Conservation (phyloP, 2,888 invertebrate species). For the Seladonia tumulorum region DNA sequence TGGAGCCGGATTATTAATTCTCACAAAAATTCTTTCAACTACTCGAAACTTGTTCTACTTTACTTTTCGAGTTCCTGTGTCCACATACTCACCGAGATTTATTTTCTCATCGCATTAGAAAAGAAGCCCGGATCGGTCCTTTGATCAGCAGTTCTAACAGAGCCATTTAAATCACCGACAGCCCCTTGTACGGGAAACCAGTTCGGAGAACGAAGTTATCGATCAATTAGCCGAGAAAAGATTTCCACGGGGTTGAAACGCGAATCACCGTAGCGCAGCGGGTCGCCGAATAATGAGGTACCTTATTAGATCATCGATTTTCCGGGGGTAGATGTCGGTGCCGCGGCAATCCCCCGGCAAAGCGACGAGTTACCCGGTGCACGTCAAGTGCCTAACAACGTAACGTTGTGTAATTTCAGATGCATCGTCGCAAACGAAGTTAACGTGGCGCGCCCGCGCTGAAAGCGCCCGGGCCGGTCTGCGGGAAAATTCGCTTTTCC, state of each 20-base stretch:
- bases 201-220: slow-evolving; percentile 14
- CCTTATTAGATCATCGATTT: slow-evolving; percentile 56
- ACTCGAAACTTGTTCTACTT: neutral
- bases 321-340: slow-evolving; percentile 11
- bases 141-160: slow-evolving; percentile 2
- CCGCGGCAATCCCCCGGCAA: slow-evolving; percentile 38
- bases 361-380: slow-evolving; percentile 48
- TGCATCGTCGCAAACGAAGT: slow-evolving; percentile 68
- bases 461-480: slow-evolving; percentile 59
- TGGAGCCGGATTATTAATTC: neutral
- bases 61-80: neutral
- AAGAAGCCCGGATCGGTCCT: neutral
- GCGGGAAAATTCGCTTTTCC: slow-evolving; percentile 67
- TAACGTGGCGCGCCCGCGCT: slow-evolving; percentile 62
- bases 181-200: neutral
- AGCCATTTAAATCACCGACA: neutral
- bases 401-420: slow-evolving; percentile 68
- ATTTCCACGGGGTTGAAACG: slow-evolving; percentile 21
- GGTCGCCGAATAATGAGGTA: slow-evolving; percentile 52
- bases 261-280: slow-evolving; percentile 20
- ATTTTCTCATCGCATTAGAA: neutral
- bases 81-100: neutral
- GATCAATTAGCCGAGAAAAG: slow-evolving; percentile 10
- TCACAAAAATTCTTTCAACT: neutral
- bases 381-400: slow-evolving; percentile 67